Evolutionary conservation across 2,888 invertebrate genomes (phyloP), one percentile per base, ranked within the genome.

Genomic region (Tiliacea aurago): DNA sequence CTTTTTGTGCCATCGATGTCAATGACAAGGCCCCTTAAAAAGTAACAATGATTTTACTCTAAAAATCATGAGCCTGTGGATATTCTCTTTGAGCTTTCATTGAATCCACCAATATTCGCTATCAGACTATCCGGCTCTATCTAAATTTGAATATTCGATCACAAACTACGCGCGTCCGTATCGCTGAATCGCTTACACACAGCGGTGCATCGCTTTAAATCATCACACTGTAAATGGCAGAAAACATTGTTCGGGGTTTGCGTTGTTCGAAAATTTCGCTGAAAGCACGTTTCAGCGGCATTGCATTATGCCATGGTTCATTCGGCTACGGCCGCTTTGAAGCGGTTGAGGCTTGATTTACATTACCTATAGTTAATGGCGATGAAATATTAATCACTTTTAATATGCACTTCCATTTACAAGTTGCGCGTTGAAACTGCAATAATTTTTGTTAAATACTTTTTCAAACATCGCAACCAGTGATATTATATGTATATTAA

Each of bases 181-280:
- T 58, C 55, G 70, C 70, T 64, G 72, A 67, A 76, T 72, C 63
- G 74, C 62, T 76, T 69, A 80, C 70, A 69, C 47, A 64, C 66
- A 71, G 51, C 65, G 66, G 66, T 75, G 76, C 75, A 81, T 73
- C 76, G 79, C 73, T 81, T 81, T 84, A 86, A 81, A 84, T 78
- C 86, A 86, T 81, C 73, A 68, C 62, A 56, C 45, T 77, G 65
- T 65, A 80, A 76, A 80, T 70, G 78, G 78, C 76, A 67, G 66
- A 85, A 86, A 86, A 77, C 71, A 86, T 73, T 70, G 73, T 66
- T 76, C 62, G 63, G 67, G 62, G 53, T 66, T 69, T 65, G 70
- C 73, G 53, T 76, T 81, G 71, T 84, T 67, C 72, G 81, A 71
- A 75, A 84, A 84, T 81, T 66, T 61, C 75, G 76, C 66, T 81